Conservation (phyloP, 2,797 vertebrate genomes). For the Bovichtus variegatus region DNA sequence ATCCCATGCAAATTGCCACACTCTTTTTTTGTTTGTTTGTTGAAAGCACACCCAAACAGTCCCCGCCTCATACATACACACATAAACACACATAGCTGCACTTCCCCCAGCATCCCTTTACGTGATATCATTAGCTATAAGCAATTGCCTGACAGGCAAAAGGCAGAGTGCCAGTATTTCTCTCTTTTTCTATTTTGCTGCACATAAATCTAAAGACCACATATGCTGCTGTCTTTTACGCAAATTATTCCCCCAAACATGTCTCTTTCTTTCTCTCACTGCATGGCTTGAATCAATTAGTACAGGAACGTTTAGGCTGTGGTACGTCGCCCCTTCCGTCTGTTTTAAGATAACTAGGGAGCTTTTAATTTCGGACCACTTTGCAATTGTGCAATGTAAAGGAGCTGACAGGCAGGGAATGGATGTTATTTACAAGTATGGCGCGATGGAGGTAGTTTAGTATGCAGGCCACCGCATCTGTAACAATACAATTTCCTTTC, state of each 20-base stretch:
- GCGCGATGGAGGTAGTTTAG: conserved; percentile 51
- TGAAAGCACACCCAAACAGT: conserved; percentile 48
- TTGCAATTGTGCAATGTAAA: conserved; percentile 64
- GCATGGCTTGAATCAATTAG: conserved; percentile 73
- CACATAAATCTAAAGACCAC: conserved; percentile 79
- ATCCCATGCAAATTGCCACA: conserved; percentile 72
- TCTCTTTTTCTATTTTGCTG: conserved; percentile 18
- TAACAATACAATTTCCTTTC: conserved; percentile 69
- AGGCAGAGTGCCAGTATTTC: conserved; percentile 64
- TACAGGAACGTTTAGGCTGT: conserved; percentile 50
- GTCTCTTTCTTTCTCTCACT: conserved; percentile 28
- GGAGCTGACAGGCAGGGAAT: conserved; percentile 61
- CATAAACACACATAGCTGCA: conserved; percentile 51
- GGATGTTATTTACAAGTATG: conserved; percentile 73
- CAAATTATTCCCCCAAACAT: conserved; percentile 66
- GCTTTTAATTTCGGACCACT: conserved; percentile 72
- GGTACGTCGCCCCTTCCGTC: conserved; percentile 55
- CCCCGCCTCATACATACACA: conserved; percentile 46
- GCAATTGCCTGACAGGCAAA: conserved; percentile 78
- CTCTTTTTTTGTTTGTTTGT: conserved; percentile 29
- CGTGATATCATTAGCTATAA: conserved; percentile 79
- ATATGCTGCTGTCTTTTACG: conserved; percentile 76
- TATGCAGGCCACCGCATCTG: conserved; percentile 62
- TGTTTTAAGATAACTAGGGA: conserved; percentile 74
- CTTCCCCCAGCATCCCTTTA: conserved; percentile 60